Evolutionary conservation across 2,888 invertebrate genomes (phyloP).

Genomic region (Chrysina gloriosa): DNA sequence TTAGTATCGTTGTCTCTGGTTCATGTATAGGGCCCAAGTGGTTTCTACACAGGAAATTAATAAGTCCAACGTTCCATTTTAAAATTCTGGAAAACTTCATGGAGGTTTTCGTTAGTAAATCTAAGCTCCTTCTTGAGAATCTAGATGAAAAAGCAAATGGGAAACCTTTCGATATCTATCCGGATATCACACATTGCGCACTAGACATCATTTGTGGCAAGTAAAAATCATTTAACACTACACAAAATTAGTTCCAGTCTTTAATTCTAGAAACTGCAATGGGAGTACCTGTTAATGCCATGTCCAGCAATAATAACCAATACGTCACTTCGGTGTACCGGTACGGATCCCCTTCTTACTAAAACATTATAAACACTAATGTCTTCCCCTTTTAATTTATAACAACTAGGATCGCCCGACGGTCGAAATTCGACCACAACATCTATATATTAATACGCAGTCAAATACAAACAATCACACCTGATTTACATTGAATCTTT

Average conservation of each 20-base stretch:
- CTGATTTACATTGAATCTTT: no score
- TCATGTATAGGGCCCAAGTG: conserved; percentile 52
- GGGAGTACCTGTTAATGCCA: conserved; percentile 32
- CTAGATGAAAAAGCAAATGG: conserved; percentile 49
- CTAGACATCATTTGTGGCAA: conserved; percentile 59
- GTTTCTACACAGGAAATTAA: conserved; percentile 52
- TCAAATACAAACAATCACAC: no score
- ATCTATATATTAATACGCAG: no score
- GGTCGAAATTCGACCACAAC: no score
- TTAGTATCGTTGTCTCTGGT: no score
- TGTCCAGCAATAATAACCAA: conserved; percentile 15
- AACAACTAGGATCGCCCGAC: no score
- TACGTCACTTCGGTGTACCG: conserved; percentile 25
- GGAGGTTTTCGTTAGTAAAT: conserved; percentile 55
- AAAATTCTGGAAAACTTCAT: conserved; percentile 55
- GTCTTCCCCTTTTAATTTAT: not conserved
- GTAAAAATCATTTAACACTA: conserved; percentile 6
- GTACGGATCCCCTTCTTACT: not conserved
- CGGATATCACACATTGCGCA: conserved; percentile 55
- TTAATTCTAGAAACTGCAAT: conserved; percentile 40
- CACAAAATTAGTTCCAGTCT: not conserved
- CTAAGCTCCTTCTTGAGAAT: conserved; percentile 49
- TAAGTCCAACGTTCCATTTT: conserved; percentile 59
- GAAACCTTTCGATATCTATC: conserved; percentile 55
- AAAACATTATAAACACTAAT: not conserved